These are phyloP conservation scores for Drosophila phalerata DNA, from an alignment of 2,888 invertebrate species.

Conservation along the genomic window DNA sequence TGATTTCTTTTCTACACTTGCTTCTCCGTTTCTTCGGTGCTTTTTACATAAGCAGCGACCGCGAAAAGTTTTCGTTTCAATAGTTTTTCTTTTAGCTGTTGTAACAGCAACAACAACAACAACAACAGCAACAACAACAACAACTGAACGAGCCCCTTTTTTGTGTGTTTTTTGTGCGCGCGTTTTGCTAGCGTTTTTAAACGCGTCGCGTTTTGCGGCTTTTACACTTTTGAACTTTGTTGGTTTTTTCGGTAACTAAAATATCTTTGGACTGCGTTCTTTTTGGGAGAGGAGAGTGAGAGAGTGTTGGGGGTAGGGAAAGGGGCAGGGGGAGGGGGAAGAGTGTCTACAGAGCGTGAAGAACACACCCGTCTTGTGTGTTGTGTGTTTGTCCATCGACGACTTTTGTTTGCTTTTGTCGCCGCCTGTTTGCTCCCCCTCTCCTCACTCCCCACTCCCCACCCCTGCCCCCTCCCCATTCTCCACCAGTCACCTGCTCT, in stretches of 20 bases:
- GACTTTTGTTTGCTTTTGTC: conserved; percentile 52
- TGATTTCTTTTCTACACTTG: not conserved
- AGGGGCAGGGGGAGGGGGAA: not conserved
- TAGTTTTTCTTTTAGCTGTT: conserved; percentile 30
- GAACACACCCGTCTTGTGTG: conserved; percentile 4
- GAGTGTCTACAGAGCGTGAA: conserved; percentile 21
- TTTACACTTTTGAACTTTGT: conserved; percentile 74
- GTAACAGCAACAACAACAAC: conserved; percentile 37
- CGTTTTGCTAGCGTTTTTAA: conserved; percentile 53
- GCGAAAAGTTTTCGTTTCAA: conserved; percentile 28
- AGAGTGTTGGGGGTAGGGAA: not conserved
- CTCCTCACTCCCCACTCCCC: not conserved
- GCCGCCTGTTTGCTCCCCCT: conserved; percentile 48
- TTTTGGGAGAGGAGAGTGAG: not conserved
- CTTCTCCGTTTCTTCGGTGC: not conserved
- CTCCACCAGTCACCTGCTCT: not conserved
- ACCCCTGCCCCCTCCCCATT: not conserved
- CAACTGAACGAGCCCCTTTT: conserved; percentile 68
- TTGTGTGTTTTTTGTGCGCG: conserved; percentile 28
- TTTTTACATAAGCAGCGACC: conserved; percentile 51
- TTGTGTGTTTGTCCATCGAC: conserved; percentile 32
- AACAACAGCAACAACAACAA: conserved; percentile 28
- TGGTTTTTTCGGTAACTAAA: conserved; percentile 28
- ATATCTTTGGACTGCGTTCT: not conserved
- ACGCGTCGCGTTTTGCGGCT: conserved; percentile 56